A percentile compares a stretch with the other conserved stretches of the same genome.
These are phyloP conservation scores for Carettochelys insculpta DNA, from an alignment of 2,113 vertebrate species.

Conservation along the genomic window DNA sequence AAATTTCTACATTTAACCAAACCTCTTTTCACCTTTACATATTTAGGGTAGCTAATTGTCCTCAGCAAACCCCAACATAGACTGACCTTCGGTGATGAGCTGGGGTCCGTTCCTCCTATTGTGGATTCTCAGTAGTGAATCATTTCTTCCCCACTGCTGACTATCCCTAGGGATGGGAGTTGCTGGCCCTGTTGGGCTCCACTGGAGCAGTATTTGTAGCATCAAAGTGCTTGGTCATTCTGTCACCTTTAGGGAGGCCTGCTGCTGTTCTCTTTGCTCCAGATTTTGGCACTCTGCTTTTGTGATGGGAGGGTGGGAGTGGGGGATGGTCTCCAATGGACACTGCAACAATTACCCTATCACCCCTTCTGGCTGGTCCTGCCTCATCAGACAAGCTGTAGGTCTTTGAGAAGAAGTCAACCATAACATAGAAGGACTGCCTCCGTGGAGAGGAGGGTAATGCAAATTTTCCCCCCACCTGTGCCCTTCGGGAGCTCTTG, in stretches of 20 bases:
- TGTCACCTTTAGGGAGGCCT: background rate
- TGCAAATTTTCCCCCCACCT: too few species aligned
- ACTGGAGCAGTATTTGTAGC: background rate
- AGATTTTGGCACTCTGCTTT: background rate
- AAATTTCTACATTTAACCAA: background rate
- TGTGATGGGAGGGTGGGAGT: background rate
- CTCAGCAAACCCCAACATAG: background rate
- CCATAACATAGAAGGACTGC: too few species aligned
- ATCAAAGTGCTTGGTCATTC: background rate
- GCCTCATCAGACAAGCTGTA: background rate
- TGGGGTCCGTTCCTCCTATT: background rate
- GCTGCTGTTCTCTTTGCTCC: background rate
- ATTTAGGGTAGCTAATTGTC: background rate
- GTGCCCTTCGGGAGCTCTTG: too few species aligned
- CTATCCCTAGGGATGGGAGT: background rate
- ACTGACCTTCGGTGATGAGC: background rate
- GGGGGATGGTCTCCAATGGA: background rate
- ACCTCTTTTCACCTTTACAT: background rate
- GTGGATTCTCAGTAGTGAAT: background rate
- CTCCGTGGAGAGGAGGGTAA: too few species aligned
- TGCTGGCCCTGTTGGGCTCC: background rate
- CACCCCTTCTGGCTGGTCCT: background rate
- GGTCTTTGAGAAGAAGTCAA: background rate
- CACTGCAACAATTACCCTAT: background rate
- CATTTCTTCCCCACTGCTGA: background rate